Evolutionary conservation across 2,113 vertebrate genomes (phyloP).

Genomic region (Brachyhypopomus gauderio): DNA sequence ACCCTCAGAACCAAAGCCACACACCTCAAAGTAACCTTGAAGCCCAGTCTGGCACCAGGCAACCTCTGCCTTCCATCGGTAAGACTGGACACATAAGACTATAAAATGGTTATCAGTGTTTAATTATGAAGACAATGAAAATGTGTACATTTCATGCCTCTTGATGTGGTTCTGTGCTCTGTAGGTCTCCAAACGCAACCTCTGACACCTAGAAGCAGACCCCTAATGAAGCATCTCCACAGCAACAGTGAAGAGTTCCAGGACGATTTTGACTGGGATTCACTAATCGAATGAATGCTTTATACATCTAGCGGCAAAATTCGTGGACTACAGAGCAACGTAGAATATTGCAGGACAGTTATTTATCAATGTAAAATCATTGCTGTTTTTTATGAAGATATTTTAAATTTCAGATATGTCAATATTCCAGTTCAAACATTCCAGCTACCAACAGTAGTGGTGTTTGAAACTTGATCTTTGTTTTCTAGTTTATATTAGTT

Average conservation of each 20-base stretch:
- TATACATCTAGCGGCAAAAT: not conserved
- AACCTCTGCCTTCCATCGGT: conserved; percentile 62
- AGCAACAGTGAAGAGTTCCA: conserved; percentile 80
- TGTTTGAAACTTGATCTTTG: not conserved
- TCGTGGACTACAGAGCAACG: not conserved
- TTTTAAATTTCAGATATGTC: not conserved
- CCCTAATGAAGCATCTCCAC: conserved; percentile 71
- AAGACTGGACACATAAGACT: not conserved
- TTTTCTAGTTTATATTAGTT: not conserved
- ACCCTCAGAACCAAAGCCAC: conserved; percentile 57
- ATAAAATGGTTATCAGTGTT: not conserved
- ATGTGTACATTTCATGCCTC: not conserved
- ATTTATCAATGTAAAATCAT: conserved; percentile 3
- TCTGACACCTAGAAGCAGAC: conserved; percentile 60
- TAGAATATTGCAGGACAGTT: conserved; percentile 6
- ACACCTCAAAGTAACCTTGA: conserved; percentile 59
- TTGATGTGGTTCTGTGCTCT: not conserved
- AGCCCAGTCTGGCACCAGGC: conserved; percentile 54
- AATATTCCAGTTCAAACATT: no score
- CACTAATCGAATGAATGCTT: conserved; percentile 67
- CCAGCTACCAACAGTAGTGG: no score
- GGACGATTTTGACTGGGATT: conserved; percentile 82
- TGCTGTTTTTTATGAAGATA: not conserved
- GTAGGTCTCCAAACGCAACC: conserved; percentile 68
- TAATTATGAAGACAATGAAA: not conserved